phyloP scores from a whole-genome alignment of 2,797 vertebrate species.

The Epinephelus awoara region DNA sequence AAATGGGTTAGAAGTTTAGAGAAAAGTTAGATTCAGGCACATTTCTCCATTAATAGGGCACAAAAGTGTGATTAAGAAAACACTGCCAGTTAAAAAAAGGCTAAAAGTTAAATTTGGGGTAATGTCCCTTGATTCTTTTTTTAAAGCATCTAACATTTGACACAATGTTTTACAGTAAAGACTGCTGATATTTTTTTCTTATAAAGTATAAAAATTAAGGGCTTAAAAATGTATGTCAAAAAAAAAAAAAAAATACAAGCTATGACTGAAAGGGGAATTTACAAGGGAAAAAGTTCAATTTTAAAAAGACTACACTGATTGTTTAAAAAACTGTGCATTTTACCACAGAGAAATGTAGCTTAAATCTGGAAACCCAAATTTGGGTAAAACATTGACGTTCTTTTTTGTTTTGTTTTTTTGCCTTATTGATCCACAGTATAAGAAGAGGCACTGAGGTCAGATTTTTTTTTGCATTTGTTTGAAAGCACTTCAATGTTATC shows the following conservation, averaged over 20 bases:
- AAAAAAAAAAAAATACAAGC: constrained; percentile 29
- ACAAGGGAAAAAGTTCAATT: constrained; percentile 9
- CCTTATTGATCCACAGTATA: constrained; percentile 74
- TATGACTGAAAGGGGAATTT: constrained; percentile 37
- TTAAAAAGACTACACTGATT: constrained; percentile 42
- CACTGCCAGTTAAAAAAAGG: constrained; percentile 34
- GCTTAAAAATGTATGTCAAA: constrained; percentile 26
- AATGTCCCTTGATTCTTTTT: constrained; percentile 41
- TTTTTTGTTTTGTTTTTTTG: constrained; percentile 1
- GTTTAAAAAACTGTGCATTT: constrained; percentile 40
- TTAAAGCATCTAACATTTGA: constrained; percentile 51
- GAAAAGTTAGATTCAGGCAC: constrained; percentile 82
- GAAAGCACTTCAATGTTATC: constrained; percentile 67
- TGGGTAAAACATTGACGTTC: constrained; percentile 27
- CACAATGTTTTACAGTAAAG: constrained; percentile 48
- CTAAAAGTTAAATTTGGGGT: constrained; percentile 34
- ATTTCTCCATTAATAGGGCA: constrained; percentile 60
- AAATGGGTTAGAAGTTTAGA: constrained; percentile 33
- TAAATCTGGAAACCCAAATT: constrained; percentile 50
- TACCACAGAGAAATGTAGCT: constrained; percentile 54
- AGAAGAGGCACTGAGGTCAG: constrained; percentile 91
- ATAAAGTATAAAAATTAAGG: constrained; percentile 22
- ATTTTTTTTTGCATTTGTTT: constrained; percentile 75
- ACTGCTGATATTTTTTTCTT: background rate
- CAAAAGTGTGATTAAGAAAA: constrained; percentile 43